Evolutionary conservation across 2,113 vertebrate genomes (phyloP), one percentile per base, ranked within the genome.

Genomic region (Podocnemis expansa): DNA sequence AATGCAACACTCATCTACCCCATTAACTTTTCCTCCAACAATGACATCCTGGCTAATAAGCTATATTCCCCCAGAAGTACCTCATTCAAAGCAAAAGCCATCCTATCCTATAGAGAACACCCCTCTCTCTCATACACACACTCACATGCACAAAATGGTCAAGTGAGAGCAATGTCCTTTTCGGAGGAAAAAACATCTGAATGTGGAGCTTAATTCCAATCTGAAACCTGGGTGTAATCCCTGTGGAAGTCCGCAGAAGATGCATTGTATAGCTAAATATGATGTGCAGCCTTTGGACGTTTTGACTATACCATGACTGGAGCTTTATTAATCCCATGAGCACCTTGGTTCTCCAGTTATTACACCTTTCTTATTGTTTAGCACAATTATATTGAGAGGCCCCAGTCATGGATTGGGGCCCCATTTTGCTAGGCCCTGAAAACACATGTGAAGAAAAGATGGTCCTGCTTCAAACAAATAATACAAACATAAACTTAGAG

Each of bases 301-400:
- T 34, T 56, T 41, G 8, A 8, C 63, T 16, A 31, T 1, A 1
- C 8, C 0, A 0, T 78, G 5, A 63, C n/a, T n/a, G n/a, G n/a
- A n/a, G n/a, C n/a, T n/a, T n/a, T n/a, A n/a, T n/a, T n/a, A 45
- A 43, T 16, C 70, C 63, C 34, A 49, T 4, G 78, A 85, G 22
- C 25, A 94, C 31, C 89, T 31, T 31, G 85, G 34, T 49, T 45
- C 22, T 27, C 79, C 38, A 5, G 3, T 78, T 89, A 52, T 85
- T 82, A 16, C 6, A 38, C 55, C 58, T 10, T 38, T 43, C 4
- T 43, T 75, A 24, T 6, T 22, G 25, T 25, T 41, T 75, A 43
- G 70, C 21, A 2, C 31, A n/a, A 67, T n/a, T n/a, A 67, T n/a
- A 67, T 34, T 34, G 19, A 34, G 34, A n/a, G 34, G 63, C 17